A percentile compares a stretch with the other conserved stretches of the same genome.
Conservation (phyloP, 64 coral and sea anemone genomes). For the Hydrozoanthus tunicans region DNA sequence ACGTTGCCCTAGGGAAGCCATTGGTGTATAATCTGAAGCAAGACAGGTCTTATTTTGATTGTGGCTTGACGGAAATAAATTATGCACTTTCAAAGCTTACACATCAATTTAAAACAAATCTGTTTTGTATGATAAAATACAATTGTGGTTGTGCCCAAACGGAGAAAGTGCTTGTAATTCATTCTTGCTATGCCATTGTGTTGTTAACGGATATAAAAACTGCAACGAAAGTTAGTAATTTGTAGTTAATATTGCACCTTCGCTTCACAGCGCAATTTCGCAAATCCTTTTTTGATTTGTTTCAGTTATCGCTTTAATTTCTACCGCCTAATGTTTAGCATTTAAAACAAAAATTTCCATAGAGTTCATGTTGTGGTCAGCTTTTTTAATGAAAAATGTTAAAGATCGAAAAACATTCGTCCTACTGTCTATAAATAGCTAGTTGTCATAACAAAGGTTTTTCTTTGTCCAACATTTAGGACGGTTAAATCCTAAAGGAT, state of each 20-base stretch:
- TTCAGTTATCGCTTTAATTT: background rate
- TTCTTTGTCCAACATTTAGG: background rate
- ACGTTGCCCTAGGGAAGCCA: no score
- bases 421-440: background rate
- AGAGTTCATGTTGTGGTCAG: background rate
- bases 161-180: background rate
- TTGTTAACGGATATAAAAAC: background rate
- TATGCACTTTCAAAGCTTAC: background rate
- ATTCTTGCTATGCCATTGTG: background rate
- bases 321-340: background rate
- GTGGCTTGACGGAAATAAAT: conserved; percentile 1
- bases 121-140: conserved; percentile 11
- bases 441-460: background rate
- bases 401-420: background rate
- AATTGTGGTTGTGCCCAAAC: background rate
- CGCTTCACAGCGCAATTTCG: background rate
- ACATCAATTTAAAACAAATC: conserved; percentile 39
- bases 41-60: background rate
- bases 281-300: background rate
- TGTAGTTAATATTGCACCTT: background rate
- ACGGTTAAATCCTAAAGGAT: no score
- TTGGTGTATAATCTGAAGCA: no score
- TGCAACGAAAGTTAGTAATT: background rate
- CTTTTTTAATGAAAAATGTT: background rate
- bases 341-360: background rate